phyloP scores from a whole-genome alignment of 2,888 invertebrate genomes.

The Chelonus formosanus region DNA sequence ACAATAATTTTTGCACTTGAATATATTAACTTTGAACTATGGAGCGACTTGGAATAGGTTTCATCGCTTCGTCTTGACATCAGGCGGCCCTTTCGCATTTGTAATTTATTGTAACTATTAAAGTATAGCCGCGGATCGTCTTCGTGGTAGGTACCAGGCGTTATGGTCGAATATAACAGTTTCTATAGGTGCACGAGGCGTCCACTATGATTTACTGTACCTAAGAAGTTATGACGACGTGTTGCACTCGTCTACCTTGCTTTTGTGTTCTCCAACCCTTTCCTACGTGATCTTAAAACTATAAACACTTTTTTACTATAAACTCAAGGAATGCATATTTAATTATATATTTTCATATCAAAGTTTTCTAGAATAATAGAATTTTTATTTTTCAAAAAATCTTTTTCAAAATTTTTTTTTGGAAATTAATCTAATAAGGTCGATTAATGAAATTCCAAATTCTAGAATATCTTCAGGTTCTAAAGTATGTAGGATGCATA shows the following conservation, averaged over 20 bases:
- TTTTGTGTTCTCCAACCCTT: too few relatives aligned
- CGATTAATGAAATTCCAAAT: too few relatives aligned
- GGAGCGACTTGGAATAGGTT: conserved; percentile 37
- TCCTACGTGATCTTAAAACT: too few relatives aligned
- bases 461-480: too few relatives aligned
- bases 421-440: too few relatives aligned
- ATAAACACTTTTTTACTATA: too few relatives aligned
- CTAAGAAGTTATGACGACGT: conserved; percentile 59
- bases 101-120: conserved; percentile 44
- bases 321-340: too few relatives aligned
- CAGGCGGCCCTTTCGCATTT: conserved; percentile 54
- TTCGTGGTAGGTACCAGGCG: conserved; percentile 59
- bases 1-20: neutral
- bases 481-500: too few relatives aligned
- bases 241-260: conserved; percentile 1
- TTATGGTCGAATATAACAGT: conserved; percentile 61
- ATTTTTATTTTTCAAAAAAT: too few relatives aligned
- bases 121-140: conserved; percentile 55
- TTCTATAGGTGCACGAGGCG: conserved; percentile 62
- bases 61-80: conserved; percentile 49
- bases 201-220: conserved; percentile 61
- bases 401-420: too few relatives aligned
- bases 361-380: too few relatives aligned
- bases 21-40: neutral
- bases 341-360: too few relatives aligned